phyloP scores from a whole-genome alignment of 2,113 vertebrate genomes.

The Mohoua ochrocephala region DNA sequence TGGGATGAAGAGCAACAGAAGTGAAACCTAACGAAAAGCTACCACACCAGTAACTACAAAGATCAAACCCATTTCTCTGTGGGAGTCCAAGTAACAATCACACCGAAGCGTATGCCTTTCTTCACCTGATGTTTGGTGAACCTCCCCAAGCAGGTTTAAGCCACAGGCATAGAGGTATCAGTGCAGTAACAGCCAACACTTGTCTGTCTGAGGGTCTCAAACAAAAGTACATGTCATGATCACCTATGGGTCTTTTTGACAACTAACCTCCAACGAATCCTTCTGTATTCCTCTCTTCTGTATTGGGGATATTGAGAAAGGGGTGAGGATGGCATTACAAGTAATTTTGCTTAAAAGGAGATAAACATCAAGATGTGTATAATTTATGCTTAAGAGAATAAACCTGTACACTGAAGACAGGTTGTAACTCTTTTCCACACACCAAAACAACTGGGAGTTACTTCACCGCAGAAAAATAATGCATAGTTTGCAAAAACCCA shows the following conservation, averaged over 20 bases:
- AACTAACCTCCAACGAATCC: neutral
- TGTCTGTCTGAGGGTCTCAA: neutral
- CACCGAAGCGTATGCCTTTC: neutral
- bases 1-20: neutral
- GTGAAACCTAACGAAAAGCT: neutral
- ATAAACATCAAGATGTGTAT: neutral
- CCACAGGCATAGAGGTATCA: neutral
- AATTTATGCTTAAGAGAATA: neutral
- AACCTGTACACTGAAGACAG: neutral
- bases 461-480: neutral
- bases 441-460: rapidly evolving
- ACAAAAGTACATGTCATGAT: rapidly evolving
- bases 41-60: neutral
- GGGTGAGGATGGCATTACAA: rapidly evolving
- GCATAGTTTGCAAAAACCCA: neutral
- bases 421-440: rapidly evolving
- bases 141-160: neutral
- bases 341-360: neutral
- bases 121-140: neutral
- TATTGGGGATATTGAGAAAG: neutral
- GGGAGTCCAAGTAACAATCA: neutral
- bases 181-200: neutral
- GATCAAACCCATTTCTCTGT: neutral
- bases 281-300: no score
- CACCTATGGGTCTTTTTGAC: neutral